phyloP scores from a whole-genome alignment of 2,888 invertebrate genomes.

The Stramonita haemastoma region DNA sequence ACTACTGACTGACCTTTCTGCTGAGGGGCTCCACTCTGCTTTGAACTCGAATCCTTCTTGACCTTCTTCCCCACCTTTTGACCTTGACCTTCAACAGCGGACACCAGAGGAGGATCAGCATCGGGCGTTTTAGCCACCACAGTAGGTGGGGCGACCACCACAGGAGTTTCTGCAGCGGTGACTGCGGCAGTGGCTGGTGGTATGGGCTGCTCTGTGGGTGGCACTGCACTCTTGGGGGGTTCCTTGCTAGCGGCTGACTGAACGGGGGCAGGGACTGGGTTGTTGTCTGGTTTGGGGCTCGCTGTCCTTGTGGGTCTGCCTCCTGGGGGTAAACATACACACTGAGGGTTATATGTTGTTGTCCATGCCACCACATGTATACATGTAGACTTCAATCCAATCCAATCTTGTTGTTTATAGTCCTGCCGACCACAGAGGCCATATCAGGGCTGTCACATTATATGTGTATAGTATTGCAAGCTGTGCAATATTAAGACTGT shows the following conservation, averaged over 20 bases:
- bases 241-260: background rate
- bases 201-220: background rate
- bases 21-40: background rate
- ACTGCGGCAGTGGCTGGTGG: background rate
- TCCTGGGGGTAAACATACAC: background rate
- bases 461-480: no score
- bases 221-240: background rate
- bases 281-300: background rate
- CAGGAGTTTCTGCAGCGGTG: background rate
- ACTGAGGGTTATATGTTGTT: no score
- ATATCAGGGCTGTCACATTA: no score
- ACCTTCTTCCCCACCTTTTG: background rate
- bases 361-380: no score
- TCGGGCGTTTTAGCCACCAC: background rate
- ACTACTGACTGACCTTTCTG: slow-evolving; percentile 7
- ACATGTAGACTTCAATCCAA: no score
- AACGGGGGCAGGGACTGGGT: background rate
- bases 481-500: no score
- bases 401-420: no score
- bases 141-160: background rate
- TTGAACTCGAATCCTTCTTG: background rate
- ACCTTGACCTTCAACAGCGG: background rate
- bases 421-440: no score
- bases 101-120: background rate
- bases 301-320: background rate